Conservation (phyloP, 2,888 invertebrate genomes). For the Tridacna gigas region DNA sequence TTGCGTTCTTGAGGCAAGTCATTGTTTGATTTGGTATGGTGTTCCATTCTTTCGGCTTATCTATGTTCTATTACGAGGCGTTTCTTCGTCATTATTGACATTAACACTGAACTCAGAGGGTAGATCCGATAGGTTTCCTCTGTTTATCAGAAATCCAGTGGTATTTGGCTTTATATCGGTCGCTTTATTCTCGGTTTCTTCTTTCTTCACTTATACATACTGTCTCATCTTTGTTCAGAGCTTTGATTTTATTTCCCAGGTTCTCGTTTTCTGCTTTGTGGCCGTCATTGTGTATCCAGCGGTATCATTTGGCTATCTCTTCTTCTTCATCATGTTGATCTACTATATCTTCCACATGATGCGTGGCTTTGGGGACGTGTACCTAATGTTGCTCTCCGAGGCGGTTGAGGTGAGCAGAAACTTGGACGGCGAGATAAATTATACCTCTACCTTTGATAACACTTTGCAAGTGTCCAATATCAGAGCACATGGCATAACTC, state of each 20-base stretch:
- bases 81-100: slow-evolving; percentile 13
- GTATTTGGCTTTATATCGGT: not conserved
- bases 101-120: not conserved
- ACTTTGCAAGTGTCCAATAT: slow-evolving; percentile 43
- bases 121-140: not conserved
- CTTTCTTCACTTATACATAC: slow-evolving; percentile 31
- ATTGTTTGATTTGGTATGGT: slow-evolving; percentile 35
- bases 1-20: slow-evolving; percentile 36
- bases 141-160: slow-evolving; percentile 18
- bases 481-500: slow-evolving; percentile 8
- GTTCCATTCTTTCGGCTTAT: slow-evolving; percentile 41
- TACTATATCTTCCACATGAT: slow-evolving; percentile 50
- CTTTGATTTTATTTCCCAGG: slow-evolving; percentile 45
- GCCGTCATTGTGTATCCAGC: slow-evolving; percentile 53
- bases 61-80: slow-evolving; percentile 37
- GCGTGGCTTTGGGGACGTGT: slow-evolving; percentile 42
- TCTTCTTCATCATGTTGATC: slow-evolving; percentile 50
- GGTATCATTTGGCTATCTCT: slow-evolving; percentile 48
- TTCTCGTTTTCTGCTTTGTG: slow-evolving; percentile 50
- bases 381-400: slow-evolving; percentile 44
- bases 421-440: slow-evolving; percentile 30
- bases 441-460: slow-evolving; percentile 22
- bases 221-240: slow-evolving; percentile 50
- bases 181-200: slow-evolving; percentile 9
- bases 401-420: slow-evolving; percentile 46